Evolutionary conservation across 64 coral and sea anemone species (phyloP), one percentile per base, ranked within the genome.

Genomic region (Hydrozoanthus tunicans): DNA sequence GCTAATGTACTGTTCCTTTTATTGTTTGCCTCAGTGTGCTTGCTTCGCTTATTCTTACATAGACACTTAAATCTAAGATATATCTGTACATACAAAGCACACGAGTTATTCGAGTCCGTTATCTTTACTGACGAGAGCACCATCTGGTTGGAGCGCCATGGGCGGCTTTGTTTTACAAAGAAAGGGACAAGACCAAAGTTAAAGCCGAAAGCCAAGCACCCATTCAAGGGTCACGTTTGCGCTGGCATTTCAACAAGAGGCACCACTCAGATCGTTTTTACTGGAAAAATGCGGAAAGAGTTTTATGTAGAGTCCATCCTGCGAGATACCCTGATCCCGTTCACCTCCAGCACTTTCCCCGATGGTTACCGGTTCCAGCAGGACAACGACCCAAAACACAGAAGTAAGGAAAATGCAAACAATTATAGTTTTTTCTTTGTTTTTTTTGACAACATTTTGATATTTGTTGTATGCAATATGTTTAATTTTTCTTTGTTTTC

Each of bases 201-300:
- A 15, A 93, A 80, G 15, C 75, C 75, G 1, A 80, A 62, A 27
- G 73, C 77, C 23, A 93, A 86, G 63, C 83, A 93, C n/a, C 91
- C 91, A 6, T 89, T 80, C 57, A 80, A 88, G 15, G 83, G 73
- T 0, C 75, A 88, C 51, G 76, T 93, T 0, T 93, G 70, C 23
- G 70, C 23, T 7, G 70, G 70, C 10, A 73, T 73, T 6, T 32
- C 23, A 5, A 6, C 6, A 73, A 64, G 76, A 70, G 83, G 91
- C 62, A 5, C 62, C 14, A 10, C 14, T 69, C 66, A 12, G 24
- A 17, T 69, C 24, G 15, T 69, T 69, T 69, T 69, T 6, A 69
- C 15, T 14, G 17, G 66, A 69, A 69, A 17, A 6, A 69, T 69
- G 13, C 6, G 12, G 24, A 69, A 69, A 69, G 66, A 69, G 14